Conservation (phyloP, 2,797 vertebrate species). For the Hephaestus fuliginosus region DNA sequence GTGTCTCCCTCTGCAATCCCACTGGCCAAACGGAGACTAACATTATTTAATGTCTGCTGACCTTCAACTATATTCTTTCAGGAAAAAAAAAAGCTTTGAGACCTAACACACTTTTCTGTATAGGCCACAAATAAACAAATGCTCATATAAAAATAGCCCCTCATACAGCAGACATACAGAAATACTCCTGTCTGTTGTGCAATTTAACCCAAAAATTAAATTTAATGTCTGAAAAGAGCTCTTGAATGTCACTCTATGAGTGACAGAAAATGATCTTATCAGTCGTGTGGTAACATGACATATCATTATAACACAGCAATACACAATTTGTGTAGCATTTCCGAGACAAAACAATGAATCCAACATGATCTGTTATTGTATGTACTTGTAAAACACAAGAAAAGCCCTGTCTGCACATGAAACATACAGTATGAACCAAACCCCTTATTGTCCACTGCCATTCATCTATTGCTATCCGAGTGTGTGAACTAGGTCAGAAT, state of each 20-base stretch:
- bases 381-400: background rate
- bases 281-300: background rate
- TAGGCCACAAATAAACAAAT: background rate
- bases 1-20: background rate
- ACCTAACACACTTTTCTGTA: constrained; percentile 10
- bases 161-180: background rate
- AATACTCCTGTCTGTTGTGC: background rate
- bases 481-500: constrained; percentile 64
- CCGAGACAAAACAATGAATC: background rate
- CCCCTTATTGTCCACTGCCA: background rate
- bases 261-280: background rate
- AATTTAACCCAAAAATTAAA: background rate
- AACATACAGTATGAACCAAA: constrained; percentile 2
- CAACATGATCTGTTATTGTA: background rate
- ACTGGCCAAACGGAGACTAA: background rate
- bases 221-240: background rate
- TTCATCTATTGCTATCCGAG: constrained; percentile 14
- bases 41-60: background rate
- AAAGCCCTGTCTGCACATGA: background rate
- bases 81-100: background rate
- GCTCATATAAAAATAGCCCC: background rate
- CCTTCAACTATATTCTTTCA: background rate
- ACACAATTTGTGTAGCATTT: background rate
- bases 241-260: background rate
- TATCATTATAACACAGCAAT: background rate